Evolutionary conservation across 1,140 invertebrate genomes (phyloP).

Genomic region (Cephus cinctus): DNA sequence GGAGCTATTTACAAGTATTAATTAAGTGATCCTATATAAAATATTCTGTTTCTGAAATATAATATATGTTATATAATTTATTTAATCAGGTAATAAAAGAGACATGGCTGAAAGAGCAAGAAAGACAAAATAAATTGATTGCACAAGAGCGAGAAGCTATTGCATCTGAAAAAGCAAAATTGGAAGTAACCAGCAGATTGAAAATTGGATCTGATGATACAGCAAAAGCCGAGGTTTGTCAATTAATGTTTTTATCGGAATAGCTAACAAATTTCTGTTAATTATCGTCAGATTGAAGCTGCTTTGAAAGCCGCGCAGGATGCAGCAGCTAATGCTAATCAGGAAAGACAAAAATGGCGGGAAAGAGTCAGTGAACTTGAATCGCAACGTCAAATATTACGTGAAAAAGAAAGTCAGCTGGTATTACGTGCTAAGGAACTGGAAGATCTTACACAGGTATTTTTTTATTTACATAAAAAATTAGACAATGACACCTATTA

Average conservation of each 20-base stretch:
- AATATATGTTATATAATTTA: conserved; percentile 3
- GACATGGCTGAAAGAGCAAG: conserved; percentile 42
- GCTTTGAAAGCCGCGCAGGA: conserved; percentile 44
- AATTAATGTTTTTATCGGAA: conserved; percentile 4
- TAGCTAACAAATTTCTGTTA: conserved; percentile 6
- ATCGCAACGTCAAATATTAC: conserved; percentile 26
- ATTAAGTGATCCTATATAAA: conserved; percentile 2
- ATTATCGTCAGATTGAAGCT: conserved; percentile 34
- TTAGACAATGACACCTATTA: too few relatives aligned
- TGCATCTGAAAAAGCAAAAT: conserved; percentile 37
- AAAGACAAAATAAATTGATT: conserved; percentile 37
- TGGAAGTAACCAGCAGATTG: conserved; percentile 38
- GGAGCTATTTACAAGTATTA: conserved; percentile 39
- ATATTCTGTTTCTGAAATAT: conserved; percentile 11
- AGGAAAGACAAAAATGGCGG: conserved; percentile 43
- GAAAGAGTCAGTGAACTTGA: conserved; percentile 40
- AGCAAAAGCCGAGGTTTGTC: conserved; percentile 39
- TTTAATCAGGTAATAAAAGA: conserved; percentile 37
- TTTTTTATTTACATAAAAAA: too few relatives aligned
- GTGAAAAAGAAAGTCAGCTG: conserved; percentile 40
- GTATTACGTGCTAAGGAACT: conserved; percentile 43
- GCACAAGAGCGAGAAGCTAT: conserved; percentile 38
- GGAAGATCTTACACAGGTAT: conserved; percentile 45
- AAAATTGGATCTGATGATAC: conserved; percentile 34
- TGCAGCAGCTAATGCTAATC: conserved; percentile 28